Base-by-base conservation (phyloP, 2,797 vertebrate species). In the Phrynocephalus vlangalii region DNA sequence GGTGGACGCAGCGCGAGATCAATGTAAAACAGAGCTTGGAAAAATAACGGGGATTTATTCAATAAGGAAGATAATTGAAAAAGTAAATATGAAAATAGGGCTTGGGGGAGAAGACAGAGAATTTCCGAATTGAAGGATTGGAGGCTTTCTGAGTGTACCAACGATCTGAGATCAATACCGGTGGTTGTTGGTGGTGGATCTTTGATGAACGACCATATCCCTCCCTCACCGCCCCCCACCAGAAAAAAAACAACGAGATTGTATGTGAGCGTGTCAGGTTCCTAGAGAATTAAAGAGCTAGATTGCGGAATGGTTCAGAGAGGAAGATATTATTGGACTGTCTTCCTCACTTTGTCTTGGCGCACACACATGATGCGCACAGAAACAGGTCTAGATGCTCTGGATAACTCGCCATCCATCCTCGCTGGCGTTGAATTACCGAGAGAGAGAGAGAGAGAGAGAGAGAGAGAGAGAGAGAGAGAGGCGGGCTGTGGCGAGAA, bases 11-110 rank as follows among this genome's bases (percentile, higher is more conserved):
- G 8, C 78, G 89, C 85, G 22, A 68, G 86, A 95, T 92, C 91
- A 24, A 85, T 0, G 13, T 81, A 90, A 30, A 84, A 86, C 26
- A 92, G 82, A 87, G 77, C 88, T 79, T 83, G 85, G 87, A 16
- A 82, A 93, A 94, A 89, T 91, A 94, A 85, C 85, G 91, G 68
- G 67, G 38, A 83, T 91, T 91, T 91, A 44, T 75, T 94, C 78
- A 80, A 30, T 86, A 84, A 88, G 73, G 20, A 77, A n/a, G 71
- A 85, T 87, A 79, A 88, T 89, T 91, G 48, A 87, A 85, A 91
- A 93, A 82, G 63, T 90, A 85, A 7, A 30, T 11, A 9, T 87
- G 89, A 86, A 50, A 91, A 75, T 82, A 88, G 8, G 88, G 82
- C 16, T 22, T 2, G 33, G 16, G 9, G 24, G 33, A n/a, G 11